Evolutionary conservation across 2,888 invertebrate species (phyloP).

Genomic region (Chymomyza amoena): DNA sequence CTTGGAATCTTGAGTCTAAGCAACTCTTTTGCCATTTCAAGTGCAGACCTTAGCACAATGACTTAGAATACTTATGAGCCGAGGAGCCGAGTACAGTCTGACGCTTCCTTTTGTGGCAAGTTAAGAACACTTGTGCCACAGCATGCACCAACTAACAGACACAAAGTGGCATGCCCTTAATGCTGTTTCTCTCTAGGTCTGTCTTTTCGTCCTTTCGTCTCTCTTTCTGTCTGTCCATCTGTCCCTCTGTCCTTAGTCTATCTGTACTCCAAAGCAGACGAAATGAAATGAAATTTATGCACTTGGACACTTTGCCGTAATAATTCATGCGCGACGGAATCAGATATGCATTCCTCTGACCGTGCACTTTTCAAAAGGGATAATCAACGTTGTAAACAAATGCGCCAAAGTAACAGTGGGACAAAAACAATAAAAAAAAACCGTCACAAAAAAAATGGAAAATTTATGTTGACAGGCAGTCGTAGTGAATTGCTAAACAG

Average conservation of each 20-base stretch:
- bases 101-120: slow-evolving; percentile 66
- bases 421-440: slow-evolving; percentile 17
- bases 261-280: slow-evolving; percentile 40
- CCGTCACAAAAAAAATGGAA: slow-evolving; percentile 15
- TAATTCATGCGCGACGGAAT: slow-evolving; percentile 74
- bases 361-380: slow-evolving; percentile 64
- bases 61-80: slow-evolving; percentile 34
- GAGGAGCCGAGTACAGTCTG: slow-evolving; percentile 60
- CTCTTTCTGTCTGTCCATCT: slow-evolving; percentile 17
- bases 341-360: slow-evolving; percentile 62
- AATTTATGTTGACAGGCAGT: slow-evolving; percentile 54
- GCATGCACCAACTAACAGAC: slow-evolving; percentile 60
- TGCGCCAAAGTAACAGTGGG: slow-evolving; percentile 22
- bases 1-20: not conserved
- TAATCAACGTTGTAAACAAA: slow-evolving; percentile 68
- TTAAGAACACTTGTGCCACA: slow-evolving; percentile 28
- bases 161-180: slow-evolving; percentile 50
- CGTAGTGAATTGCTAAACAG: slow-evolving; percentile 14
- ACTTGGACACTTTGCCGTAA: slow-evolving; percentile 69
- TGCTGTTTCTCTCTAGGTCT: slow-evolving; percentile 30
- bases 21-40: slow-evolving; percentile 64
- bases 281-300: slow-evolving; percentile 66
- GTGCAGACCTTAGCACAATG: slow-evolving; percentile 43
- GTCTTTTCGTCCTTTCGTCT: slow-evolving; percentile 26
- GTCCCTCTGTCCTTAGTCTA: slow-evolving; percentile 33